phyloP scores from a whole-genome alignment of 2,888 invertebrate species.

The Eucera pruinosa region DNA sequence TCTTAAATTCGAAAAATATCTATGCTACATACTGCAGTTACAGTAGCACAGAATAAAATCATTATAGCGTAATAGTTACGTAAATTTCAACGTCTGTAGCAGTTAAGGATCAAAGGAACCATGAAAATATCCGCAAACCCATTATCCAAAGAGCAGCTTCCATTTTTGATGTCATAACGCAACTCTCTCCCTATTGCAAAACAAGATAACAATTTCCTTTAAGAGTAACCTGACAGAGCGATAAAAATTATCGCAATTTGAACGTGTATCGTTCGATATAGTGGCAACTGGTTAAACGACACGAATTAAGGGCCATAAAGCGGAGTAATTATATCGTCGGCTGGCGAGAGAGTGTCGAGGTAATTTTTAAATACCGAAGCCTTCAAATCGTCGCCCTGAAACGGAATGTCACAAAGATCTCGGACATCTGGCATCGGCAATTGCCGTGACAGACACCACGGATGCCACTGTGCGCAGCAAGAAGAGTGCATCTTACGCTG shows the following conservation, averaged over 20 bases:
- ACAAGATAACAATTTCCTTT: not conserved
- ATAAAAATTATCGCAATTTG: constrained; percentile 28
- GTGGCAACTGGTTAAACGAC: constrained; percentile 7
- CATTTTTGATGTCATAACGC: not conserved
- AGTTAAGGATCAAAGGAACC: not conserved
- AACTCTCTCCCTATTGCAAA: not conserved
- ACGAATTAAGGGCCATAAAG: constrained; percentile 48
- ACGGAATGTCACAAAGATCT: constrained; percentile 65
- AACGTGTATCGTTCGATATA: not conserved
- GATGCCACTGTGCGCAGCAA: constrained; percentile 62
- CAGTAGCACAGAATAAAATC: too few relatives aligned
- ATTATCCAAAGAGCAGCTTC: not conserved
- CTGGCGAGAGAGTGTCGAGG: constrained; percentile 44
- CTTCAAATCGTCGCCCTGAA: constrained; percentile 69
- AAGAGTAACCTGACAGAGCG: not conserved
- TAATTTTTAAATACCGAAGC: constrained; percentile 65
- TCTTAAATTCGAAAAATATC: too few relatives aligned
- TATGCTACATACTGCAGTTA: too few relatives aligned
- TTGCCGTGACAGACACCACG: constrained; percentile 72
- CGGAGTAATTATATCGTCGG: constrained; percentile 43
- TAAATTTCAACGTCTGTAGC: too few relatives aligned
- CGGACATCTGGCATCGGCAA: constrained; percentile 71
- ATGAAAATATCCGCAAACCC: not conserved
- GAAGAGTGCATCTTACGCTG: constrained; percentile 58
- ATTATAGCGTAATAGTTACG: too few relatives aligned